phyloP scores from a whole-genome alignment of 2,113 vertebrate genomes.

The Rousettus leschenaultii region DNA sequence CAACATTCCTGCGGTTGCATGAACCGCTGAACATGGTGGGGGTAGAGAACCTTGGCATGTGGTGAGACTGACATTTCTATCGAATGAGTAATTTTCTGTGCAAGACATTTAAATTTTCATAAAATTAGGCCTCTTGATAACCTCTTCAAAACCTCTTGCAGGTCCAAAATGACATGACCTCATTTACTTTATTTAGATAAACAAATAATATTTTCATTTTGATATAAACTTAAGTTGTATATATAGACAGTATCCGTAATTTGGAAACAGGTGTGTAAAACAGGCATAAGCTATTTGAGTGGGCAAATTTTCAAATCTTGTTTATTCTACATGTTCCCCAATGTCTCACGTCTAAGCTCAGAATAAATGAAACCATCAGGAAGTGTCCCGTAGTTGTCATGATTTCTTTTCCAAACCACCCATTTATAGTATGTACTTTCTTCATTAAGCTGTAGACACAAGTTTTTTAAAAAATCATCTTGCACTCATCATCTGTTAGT shows the following conservation, averaged over 20 bases:
- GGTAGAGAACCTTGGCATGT: not conserved
- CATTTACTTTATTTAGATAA: not conserved
- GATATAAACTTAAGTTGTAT: not conserved
- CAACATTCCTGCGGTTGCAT: not conserved
- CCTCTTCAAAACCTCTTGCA: not conserved
- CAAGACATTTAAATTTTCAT: not conserved
- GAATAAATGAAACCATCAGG: not conserved
- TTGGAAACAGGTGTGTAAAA: not conserved
- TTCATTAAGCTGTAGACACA: not conserved
- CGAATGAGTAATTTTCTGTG: conserved; percentile 13
- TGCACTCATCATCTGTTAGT: not conserved
- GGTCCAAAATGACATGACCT: not conserved
- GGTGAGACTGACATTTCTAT: not conserved
- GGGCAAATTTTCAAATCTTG: not conserved
- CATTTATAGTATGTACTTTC: not conserved
- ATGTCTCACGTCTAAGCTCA: not conserved
- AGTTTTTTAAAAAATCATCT: not conserved
- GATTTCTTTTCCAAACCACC: not conserved
- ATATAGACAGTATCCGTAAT: not conserved
- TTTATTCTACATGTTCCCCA: not conserved
- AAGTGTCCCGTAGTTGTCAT: not conserved
- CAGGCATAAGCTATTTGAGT: not conserved
- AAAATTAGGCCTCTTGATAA: not conserved
- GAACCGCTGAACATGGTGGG: not conserved
- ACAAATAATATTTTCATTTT: not conserved